phyloP scores from a whole-genome alignment of 1,140 invertebrate species.

The Drosophila chauvacae region DNA sequence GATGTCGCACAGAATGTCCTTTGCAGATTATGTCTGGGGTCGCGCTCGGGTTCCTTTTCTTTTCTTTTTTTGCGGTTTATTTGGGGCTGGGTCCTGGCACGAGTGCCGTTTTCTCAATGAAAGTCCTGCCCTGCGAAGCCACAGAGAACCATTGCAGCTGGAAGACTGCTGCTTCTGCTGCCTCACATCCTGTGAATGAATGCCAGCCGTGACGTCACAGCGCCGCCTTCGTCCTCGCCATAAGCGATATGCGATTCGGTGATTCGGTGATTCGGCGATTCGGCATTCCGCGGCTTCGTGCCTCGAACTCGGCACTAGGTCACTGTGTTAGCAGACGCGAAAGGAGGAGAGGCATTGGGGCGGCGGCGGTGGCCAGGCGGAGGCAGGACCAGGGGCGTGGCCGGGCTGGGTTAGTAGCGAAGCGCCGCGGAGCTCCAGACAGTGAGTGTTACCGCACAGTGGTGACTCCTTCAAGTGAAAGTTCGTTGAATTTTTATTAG shows the following conservation, averaged over 20 bases:
- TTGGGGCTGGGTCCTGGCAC: conserved; percentile 15
- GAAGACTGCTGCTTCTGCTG: conserved; percentile 8
- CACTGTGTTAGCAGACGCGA: conserved; percentile 78
- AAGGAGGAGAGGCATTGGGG: background rate
- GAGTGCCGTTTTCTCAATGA: conserved; percentile 70
- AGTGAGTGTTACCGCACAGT: conserved; percentile 22
- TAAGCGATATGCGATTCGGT: background rate
- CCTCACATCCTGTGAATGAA: conserved; percentile 83
- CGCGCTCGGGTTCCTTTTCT: conserved; percentile 16
- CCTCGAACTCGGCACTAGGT: conserved; percentile 70
- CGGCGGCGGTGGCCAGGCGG: background rate
- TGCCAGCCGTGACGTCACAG: conserved; percentile 81
- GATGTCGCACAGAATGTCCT: conserved; percentile 69
- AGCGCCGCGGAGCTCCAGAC: background rate
- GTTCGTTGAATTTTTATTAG: background rate
- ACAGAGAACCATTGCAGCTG: conserved; percentile 29
- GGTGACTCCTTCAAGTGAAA: background rate
- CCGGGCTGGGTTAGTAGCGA: background rate
- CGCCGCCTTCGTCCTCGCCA: conserved; percentile 48
- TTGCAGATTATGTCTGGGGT: conserved; percentile 60
- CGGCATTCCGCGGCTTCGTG: background rate
- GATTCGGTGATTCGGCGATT: background rate
- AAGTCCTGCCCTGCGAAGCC: conserved; percentile 35
- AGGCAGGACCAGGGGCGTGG: conserved; percentile 21
- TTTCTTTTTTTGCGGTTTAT: background rate